Evolutionary conservation across 2,888 invertebrate species (phyloP).

Genomic region (Antheraea yamamai): DNA sequence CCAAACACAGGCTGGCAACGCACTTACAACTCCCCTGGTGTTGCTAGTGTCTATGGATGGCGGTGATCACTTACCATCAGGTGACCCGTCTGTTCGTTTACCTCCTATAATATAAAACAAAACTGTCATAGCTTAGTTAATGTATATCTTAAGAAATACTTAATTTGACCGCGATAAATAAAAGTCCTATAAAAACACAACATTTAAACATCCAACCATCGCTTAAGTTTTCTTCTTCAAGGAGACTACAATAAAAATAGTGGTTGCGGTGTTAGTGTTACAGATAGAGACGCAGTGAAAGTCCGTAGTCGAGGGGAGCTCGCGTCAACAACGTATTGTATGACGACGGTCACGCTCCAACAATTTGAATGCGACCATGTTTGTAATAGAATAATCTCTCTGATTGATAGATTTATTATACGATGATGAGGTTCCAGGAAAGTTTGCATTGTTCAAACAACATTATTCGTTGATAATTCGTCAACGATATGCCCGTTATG

Average conservation of each 20-base stretch:
- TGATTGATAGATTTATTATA: conserved; percentile 75
- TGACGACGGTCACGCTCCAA: conserved; percentile 64
- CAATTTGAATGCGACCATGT: conserved; percentile 66
- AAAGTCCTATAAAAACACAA: too few relatives aligned
- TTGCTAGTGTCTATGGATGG: too few relatives aligned
- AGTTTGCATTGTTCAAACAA: conserved; percentile 58
- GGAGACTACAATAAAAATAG: conserved; percentile 1
- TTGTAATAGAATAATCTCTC: conserved; percentile 66
- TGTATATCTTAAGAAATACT: background rate
- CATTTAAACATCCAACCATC: background rate
- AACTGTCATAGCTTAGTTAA: background rate
- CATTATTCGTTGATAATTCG: conserved; percentile 55
- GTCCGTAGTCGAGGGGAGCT: conserved; percentile 48
- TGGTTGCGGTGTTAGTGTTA: conserved; percentile 27
- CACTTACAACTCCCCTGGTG: too few relatives aligned
- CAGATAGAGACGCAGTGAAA: conserved; percentile 63
- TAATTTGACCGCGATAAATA: background rate
- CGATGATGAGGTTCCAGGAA: conserved; percentile 69
- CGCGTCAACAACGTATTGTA: conserved; percentile 54
- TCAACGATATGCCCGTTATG: conserved; percentile 60
- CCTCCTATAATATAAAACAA: too few relatives aligned
- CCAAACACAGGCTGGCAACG: too few relatives aligned
- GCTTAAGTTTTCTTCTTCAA: background rate
- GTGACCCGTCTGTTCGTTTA: too few relatives aligned
- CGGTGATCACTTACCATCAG: too few relatives aligned